These are phyloP conservation scores for Agonum fuliginosum DNA, from an alignment of 2,888 invertebrate genomes.

Conservation along the genomic window DNA sequence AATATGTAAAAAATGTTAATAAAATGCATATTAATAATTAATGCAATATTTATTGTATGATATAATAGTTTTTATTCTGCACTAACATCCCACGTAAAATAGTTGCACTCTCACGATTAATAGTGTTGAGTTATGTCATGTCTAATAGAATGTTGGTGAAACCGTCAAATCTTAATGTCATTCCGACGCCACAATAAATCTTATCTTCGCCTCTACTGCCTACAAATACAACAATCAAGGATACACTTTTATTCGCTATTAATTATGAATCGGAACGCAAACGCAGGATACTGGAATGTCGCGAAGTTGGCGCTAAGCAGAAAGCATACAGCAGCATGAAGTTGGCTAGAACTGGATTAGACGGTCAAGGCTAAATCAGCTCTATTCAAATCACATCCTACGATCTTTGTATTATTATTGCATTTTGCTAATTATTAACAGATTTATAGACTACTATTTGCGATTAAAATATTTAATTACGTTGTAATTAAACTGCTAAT, in stretches of 20 bases:
- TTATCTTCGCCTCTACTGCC: constrained; percentile 41
- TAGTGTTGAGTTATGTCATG: constrained; percentile 19
- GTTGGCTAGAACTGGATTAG: constrained; percentile 47
- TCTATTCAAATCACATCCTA: constrained; percentile 46
- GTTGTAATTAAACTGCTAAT: constrained; percentile 41
- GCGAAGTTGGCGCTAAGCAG: constrained; percentile 13
- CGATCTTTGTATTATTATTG: constrained; percentile 10
- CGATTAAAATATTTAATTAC: constrained; percentile 52
- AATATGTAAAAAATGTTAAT: too few relatives aligned
- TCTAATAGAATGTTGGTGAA: constrained; percentile 17
- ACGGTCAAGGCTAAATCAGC: constrained; percentile 54
- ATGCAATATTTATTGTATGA: too few relatives aligned
- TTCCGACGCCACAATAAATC: constrained; percentile 54
- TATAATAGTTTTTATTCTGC: constrained; percentile 19
- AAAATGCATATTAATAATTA: neutral
- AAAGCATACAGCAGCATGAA: neutral
- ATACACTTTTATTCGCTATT: constrained; percentile 36
- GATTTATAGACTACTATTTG: constrained; percentile 45
- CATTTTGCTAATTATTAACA: constrained; percentile 53
- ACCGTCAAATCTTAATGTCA: constrained; percentile 34
- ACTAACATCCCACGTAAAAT: constrained; percentile 10
- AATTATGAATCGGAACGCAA: constrained; percentile 42
- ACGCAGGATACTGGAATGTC: constrained; percentile 16
- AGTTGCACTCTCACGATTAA: constrained; percentile 9
- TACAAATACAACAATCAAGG: constrained; percentile 45